Base-by-base conservation (phyloP, 2,888 invertebrate genomes). In the Keiferia lycopersicella region DNA sequence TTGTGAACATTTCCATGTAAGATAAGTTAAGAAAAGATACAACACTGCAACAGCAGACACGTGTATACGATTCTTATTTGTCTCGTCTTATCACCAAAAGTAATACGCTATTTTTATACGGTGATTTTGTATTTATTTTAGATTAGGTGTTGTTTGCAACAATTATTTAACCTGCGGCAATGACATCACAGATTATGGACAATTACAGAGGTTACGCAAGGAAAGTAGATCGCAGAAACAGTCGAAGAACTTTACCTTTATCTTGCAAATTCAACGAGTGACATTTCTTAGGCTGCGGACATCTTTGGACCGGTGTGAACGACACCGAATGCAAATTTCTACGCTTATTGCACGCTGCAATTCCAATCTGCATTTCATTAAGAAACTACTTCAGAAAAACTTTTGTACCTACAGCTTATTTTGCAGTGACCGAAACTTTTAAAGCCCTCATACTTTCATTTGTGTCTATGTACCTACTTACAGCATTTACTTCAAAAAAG, bases 151-250 rank as follows among this genome's bases (percentile, higher is more conserved):
- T 56, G 26, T 45, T 56, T 61, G 38, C 18, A 39, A 56, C 34
- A 64, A 58, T 45, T 30, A 58, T 61, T 62, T 63, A 64, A 67
- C 45, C 65, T 62, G 59, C 18, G 56, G 57, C 61, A 61, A 62
- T 66, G 67, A 69, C 66, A 65, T 65, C 65, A 67, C 61, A 63
- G 65, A 65, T 66, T 64, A 58, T 61, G 61, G 60, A 30, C 61
- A 65, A 67, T 65, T 66, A 65, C 69, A 65, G 64, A 60, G 65
- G 65, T 69, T 69, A 68, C 64, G 67, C 66, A 69, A 69, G 67
- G 61, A 65, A 66, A 66, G 50, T 53, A 63, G 38, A 53, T 59
- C 59, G 39, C 11, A 18, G 53, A 65, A 66, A 67, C 68, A 66
- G 68, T 69, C 67, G 51, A 22, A 51, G 48, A 45, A 65, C 50